These are phyloP conservation scores for Callipepla squamata DNA, from an alignment of 2,113 vertebrate species.

Conservation along the genomic window DNA sequence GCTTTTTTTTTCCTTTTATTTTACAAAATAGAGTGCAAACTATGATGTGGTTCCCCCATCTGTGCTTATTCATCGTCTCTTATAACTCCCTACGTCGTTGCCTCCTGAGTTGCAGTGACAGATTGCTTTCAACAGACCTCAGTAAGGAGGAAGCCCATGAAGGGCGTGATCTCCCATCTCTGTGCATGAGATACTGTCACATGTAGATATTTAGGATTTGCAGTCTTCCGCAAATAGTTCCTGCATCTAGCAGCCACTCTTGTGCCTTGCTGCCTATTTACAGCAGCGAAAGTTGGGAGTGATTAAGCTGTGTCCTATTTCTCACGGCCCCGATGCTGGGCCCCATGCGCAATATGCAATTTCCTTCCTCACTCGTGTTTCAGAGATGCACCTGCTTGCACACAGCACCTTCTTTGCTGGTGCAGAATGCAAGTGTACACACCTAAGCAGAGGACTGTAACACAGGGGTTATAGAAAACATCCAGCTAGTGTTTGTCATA, in stretches of 20 bases:
- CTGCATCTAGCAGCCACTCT: rapidly evolving
- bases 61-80: neutral
- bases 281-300: neutral
- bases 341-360: neutral
- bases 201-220: neutral
- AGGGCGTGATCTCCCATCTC: neutral
- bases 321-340: neutral
- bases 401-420: neutral
- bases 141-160: neutral
- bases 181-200: slow-evolving; percentile 2
- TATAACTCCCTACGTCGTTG: neutral
- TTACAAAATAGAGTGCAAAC: neutral
- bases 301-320: neutral
- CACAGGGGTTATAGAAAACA: neutral
- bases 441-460: neutral
- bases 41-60: neutral
- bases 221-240: neutral
- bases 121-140: neutral
- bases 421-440: rapidly evolving
- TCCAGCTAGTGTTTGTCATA: neutral
- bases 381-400: neutral
- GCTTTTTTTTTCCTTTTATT: neutral
- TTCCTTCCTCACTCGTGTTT: slow-evolving; percentile 18
- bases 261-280: neutral
- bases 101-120: neutral